phyloP scores from a whole-genome alignment of 2,797 vertebrate genomes.

The Acridotheres tristis region DNA sequence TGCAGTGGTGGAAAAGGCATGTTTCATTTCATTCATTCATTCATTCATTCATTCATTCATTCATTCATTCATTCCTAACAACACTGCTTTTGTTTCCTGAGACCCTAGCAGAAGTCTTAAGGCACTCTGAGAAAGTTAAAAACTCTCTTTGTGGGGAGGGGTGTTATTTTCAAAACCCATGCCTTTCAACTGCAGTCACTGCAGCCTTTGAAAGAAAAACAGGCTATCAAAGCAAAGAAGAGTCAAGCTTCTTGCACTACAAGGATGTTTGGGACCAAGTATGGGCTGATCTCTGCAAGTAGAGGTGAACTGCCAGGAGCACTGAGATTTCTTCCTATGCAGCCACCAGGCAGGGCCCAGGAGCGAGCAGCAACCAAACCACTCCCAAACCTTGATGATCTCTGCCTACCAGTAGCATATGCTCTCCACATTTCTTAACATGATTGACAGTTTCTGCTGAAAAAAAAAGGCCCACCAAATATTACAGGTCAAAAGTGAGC shows the following conservation, averaged over 20 bases:
- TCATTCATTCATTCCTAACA: not conserved
- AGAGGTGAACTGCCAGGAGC: not conserved
- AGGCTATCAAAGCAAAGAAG: not conserved
- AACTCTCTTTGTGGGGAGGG: not conserved
- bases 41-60: not conserved
- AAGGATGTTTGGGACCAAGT: not conserved
- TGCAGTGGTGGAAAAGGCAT: not conserved
- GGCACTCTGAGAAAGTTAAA: not conserved
- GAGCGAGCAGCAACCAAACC: not conserved
- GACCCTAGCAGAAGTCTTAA: not conserved
- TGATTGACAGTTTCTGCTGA: not conserved
- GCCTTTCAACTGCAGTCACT: not conserved
- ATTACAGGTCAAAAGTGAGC: not conserved
- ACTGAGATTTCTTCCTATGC: not conserved
- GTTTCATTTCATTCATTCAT: not conserved
- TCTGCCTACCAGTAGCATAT: not conserved
- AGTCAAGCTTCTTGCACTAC: not conserved
- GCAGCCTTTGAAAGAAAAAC: not conserved
- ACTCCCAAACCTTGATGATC: not conserved
- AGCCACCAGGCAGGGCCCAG: not conserved
- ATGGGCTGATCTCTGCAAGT: not conserved
- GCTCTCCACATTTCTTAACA: not conserved
- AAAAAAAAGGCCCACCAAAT: not conserved
- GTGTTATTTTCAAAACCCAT: not conserved
- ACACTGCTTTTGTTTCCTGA: not conserved